These are phyloP conservation scores for Ceriagrion tenellum DNA, from an alignment of 2,888 invertebrate genomes.

Conservation along the genomic window DNA sequence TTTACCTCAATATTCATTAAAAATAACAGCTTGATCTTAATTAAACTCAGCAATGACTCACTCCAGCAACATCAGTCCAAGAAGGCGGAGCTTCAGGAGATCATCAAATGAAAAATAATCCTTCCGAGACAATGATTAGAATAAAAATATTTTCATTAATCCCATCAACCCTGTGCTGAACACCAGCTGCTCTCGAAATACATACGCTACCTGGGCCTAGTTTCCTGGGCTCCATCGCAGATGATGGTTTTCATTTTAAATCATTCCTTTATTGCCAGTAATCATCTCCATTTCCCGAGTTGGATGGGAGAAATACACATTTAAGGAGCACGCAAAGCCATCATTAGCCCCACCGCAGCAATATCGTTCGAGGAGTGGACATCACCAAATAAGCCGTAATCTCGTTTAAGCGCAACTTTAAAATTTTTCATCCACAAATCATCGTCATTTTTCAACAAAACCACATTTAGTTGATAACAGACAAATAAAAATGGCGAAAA, in stretches of 20 bases:
- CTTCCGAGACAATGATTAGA: no score
- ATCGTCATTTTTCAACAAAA: no score
- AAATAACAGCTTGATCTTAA: neutral
- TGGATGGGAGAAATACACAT: neutral
- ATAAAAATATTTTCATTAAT: no score
- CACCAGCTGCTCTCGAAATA: neutral
- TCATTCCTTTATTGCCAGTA: neutral
- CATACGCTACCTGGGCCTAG: neutral
- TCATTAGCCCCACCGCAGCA: neutral
- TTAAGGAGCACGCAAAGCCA: neutral
- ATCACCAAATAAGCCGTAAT: neutral
- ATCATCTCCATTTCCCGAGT: neutral
- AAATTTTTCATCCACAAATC: no score
- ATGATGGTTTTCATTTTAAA: neutral
- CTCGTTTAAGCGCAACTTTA: neutral
- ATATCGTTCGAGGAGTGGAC: neutral
- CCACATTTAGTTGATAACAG: no score
- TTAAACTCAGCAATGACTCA: neutral
- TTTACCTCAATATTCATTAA: no score
- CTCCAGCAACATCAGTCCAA: neutral
- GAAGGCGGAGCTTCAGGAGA: neutral
- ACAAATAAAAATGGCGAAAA: no score
- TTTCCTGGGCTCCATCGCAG: neutral
- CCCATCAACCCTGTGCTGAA: neutral
- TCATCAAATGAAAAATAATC: neutral